Percentiles rank a stretch among this genome's conserved stretches.
phyloP scores from a whole-genome alignment of 2,888 invertebrate genomes.

The Anaspis maculata region DNA sequence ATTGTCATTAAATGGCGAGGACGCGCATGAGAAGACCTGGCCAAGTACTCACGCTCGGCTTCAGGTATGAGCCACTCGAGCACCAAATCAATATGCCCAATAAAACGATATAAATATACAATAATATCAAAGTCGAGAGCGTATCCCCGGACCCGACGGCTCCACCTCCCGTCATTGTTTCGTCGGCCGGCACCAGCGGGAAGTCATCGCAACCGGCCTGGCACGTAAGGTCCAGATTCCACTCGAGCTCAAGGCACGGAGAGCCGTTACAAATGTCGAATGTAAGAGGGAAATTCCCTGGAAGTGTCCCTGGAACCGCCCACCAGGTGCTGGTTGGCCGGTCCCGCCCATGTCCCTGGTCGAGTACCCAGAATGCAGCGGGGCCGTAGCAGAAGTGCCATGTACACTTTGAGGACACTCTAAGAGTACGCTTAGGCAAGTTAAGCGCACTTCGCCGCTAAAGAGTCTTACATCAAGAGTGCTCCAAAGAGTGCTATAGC shows the following conservation, averaged over 20 bases:
- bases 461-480: conserved; percentile 46
- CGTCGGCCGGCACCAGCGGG: neutral
- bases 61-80: too few relatives aligned
- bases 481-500: conserved; percentile 43
- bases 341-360: conserved; percentile 29
- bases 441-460: conserved; percentile 46
- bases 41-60: too few relatives aligned
- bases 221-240: conserved; percentile 16
- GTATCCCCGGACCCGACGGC: too few relatives aligned
- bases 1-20: too few relatives aligned
- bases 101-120: conserved; percentile 44
- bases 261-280: conserved; percentile 2
- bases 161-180: neutral
- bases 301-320: too few relatives aligned
- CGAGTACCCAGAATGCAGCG: conserved; percentile 41
- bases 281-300: conserved; percentile 10
- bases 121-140: conserved; percentile 39
- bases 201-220: conserved; percentile 5
- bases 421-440: conserved; percentile 46
- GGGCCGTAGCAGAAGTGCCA: conserved; percentile 41
- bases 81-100: conserved; percentile 43
- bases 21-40: too few relatives aligned
- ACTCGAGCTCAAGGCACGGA: conserved; percentile 5
- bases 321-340: too few relatives aligned
- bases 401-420: conserved; percentile 45